Evolutionary conservation across 2,113 vertebrate genomes (phyloP).

Genomic region (Nycticryphes semicollaris): DNA sequence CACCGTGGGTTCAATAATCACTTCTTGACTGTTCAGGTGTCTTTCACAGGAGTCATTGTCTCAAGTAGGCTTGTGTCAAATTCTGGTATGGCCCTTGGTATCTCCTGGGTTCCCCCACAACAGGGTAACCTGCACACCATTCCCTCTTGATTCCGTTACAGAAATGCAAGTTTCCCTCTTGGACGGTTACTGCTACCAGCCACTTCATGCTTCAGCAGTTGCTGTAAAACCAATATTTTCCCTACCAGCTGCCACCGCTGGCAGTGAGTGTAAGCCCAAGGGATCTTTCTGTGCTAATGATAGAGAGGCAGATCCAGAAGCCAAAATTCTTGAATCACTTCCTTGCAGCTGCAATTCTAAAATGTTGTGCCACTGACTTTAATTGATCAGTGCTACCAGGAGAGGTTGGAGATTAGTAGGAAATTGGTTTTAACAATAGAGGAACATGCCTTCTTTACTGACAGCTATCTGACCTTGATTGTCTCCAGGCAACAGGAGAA

Average conservation of each 20-base stretch:
- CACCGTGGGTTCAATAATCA: accelerated
- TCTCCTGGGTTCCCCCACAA: not conserved
- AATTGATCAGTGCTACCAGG: not conserved
- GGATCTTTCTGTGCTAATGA: not conserved
- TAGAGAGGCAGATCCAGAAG: not conserved
- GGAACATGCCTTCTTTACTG: not conserved
- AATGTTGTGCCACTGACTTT: not conserved
- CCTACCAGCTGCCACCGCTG: not conserved
- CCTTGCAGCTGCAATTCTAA: not conserved
- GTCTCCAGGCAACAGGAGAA: not conserved
- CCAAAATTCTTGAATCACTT: not conserved
- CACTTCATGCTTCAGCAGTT: not conserved
- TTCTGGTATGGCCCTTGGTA: not conserved
- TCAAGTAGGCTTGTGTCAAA: not conserved
- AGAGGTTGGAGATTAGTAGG: not conserved
- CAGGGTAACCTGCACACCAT: not conserved
- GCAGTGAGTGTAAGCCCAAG: not conserved
- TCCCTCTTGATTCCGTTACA: not conserved
- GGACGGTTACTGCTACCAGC: not conserved
- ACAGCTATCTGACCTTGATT: not conserved
- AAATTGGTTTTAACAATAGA: not conserved
- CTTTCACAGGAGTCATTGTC: not conserved
- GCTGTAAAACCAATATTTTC: not conserved
- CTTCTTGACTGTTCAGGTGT: not conserved
- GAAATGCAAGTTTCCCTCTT: not conserved